Evolutionary conservation across 2,888 invertebrate genomes (phyloP).

Genomic region (Labia minor): DNA sequence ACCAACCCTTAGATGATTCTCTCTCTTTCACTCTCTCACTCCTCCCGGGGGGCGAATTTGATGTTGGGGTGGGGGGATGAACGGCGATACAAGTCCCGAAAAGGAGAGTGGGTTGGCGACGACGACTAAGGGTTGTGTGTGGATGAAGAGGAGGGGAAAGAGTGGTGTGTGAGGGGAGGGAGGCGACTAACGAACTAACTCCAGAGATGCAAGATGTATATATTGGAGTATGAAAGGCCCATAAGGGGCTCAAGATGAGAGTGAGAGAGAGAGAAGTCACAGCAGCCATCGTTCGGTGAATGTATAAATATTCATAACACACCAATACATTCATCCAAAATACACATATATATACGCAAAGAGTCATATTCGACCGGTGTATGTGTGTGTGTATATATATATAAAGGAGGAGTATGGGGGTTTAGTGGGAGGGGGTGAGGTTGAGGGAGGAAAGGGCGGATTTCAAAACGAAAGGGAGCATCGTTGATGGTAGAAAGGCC

Average conservation of each 20-base stretch:
- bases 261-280: conserved; percentile 3
- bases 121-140: too few species aligned
- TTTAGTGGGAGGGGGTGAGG: too few species aligned
- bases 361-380: background rate
- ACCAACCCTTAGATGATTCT: background rate
- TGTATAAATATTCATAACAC: conserved; percentile 13
- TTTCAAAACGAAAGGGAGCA: conserved; percentile 13
- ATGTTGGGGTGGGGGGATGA: background rate
- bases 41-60: background rate
- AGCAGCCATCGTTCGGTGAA: conserved; percentile 7
- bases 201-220: conserved; percentile 13
- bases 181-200: conserved; percentile 1
- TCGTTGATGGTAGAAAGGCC: background rate
- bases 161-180: too few species aligned
- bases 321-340: background rate
- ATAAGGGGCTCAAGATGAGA: conserved; percentile 5
- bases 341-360: background rate
- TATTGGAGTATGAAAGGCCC: conserved; percentile 13
- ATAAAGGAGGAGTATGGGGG: too few species aligned
- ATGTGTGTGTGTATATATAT: background rate
- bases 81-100: conserved; percentile 1
- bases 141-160: too few species aligned
- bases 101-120: too few species aligned
- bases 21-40: background rate
- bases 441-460: background rate